Percentiles rank a stretch among this genome's conserved stretches.
These are phyloP conservation scores for Rousettus madagascariensis DNA, from an alignment of 2,797 vertebrate genomes.

Conservation along the genomic window DNA sequence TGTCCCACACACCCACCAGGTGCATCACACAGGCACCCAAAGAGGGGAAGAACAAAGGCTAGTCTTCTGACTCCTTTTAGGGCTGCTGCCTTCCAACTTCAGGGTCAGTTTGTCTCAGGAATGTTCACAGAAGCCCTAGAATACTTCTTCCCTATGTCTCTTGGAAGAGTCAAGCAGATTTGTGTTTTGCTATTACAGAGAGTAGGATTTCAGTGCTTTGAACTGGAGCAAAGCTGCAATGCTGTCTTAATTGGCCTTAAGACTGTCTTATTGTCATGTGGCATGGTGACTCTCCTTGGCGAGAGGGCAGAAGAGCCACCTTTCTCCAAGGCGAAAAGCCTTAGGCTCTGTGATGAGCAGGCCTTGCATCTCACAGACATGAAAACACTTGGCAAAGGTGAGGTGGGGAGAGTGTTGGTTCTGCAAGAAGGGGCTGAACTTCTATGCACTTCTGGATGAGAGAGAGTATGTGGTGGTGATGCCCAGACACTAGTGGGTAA, in stretches of 20 bases:
- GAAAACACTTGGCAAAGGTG: too few relatives aligned
- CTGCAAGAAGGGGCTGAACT: too few relatives aligned
- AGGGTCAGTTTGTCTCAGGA: neutral
- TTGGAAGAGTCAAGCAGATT: neutral
- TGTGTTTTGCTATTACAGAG: neutral
- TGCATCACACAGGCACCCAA: neutral
- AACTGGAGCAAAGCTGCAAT: neutral
- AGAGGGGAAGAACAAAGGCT: rapidly evolving
- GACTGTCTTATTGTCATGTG: rapidly evolving
- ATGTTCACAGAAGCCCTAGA: neutral
- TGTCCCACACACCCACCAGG: too few relatives aligned
- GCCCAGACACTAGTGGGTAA: neutral
- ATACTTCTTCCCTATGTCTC: neutral
- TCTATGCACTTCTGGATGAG: neutral
- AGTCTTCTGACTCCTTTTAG: neutral
- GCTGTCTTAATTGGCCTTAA: neutral
- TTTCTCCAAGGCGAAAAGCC: rapidly evolving
- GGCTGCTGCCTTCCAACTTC: neutral
- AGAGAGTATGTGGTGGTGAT: neutral
- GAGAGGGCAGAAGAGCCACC: neutral
- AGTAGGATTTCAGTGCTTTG: neutral
- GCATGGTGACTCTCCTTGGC: rapidly evolving
- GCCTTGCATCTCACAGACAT: neutral
- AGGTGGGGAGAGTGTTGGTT: too few relatives aligned
- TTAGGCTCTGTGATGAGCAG: neutral